A percentile compares a stretch with the other conserved stretches of the same genome.
These are phyloP conservation scores for Copidosoma aretas DNA, from an alignment of 2,888 invertebrate genomes.

Conservation along the genomic window DNA sequence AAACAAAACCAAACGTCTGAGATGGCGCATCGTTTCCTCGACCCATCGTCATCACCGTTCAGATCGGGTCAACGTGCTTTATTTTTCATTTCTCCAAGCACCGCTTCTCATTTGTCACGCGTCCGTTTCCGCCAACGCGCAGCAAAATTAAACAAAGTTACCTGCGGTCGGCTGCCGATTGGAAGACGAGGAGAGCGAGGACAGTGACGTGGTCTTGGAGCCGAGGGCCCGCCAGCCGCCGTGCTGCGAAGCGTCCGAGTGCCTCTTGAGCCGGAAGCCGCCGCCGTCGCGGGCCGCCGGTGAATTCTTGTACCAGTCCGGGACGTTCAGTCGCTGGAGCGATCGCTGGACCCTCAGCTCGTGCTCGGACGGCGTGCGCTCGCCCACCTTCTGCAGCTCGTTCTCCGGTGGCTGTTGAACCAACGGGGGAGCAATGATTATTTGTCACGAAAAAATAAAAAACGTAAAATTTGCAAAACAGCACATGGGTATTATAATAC, in stretches of 20 bases:
- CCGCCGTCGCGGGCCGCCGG: constrained; percentile 75
- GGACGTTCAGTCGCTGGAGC: constrained; percentile 90
- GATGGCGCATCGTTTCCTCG: too few species aligned
- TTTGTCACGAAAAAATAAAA: too few species aligned
- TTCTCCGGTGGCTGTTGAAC: constrained; percentile 87
- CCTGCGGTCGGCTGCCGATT: constrained; percentile 53
- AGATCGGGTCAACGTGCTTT: too few species aligned
- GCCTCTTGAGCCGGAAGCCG: constrained; percentile 81
- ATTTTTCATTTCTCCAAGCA: too few species aligned
- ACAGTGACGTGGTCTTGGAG: constrained; percentile 86
- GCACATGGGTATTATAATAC: too few species aligned
- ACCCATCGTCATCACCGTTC: too few species aligned
- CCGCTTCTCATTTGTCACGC: too few species aligned
- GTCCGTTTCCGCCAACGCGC: too few species aligned
- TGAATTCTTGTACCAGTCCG: constrained; percentile 90
- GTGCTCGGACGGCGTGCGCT: constrained; percentile 89
- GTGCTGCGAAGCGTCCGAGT: constrained; percentile 70
- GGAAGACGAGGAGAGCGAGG: constrained; percentile 68
- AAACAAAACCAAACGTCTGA: too few species aligned
- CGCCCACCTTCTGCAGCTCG: constrained; percentile 84
- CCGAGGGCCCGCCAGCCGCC: constrained; percentile 72
- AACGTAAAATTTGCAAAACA: too few species aligned
- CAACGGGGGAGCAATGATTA: constrained; percentile 26
- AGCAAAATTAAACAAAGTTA: too few species aligned
- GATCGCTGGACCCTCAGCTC: constrained; percentile 93